Evolutionary conservation across 2,797 vertebrate genomes (phyloP).

Genomic region (Pipistrellus pygmaeus): DNA sequence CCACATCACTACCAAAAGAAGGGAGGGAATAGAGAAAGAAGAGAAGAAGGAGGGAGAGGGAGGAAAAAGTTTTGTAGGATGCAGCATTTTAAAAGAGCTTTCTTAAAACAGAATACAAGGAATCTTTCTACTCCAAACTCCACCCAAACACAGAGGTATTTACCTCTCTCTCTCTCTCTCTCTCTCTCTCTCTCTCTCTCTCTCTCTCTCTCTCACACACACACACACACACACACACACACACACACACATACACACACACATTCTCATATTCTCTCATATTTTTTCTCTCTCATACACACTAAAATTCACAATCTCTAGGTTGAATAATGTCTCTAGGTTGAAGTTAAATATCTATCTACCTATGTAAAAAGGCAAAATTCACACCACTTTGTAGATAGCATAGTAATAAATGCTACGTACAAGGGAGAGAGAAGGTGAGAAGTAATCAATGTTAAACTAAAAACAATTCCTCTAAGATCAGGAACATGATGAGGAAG

Average conservation of each 20-base stretch:
- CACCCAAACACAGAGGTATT: background rate
- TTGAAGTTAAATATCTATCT: background rate
- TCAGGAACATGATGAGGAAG: background rate
- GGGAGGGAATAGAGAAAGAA: background rate
- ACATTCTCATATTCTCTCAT: background rate
- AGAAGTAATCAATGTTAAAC: slow-evolving; percentile 17
- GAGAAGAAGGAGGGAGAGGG: background rate
- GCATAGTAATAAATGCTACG: slow-evolving; percentile 50
- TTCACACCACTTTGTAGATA: slow-evolving; percentile 31
- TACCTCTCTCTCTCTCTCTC: background rate
- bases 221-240: too few relatives aligned
- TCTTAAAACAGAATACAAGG: slow-evolving; percentile 54
- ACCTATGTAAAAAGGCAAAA: background rate
- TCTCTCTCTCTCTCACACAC: background rate
- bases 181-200: background rate
- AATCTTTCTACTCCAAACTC: slow-evolving; percentile 3
- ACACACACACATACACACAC: background rate
- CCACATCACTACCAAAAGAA: slow-evolving; percentile 55
- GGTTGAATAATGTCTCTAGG: background rate
- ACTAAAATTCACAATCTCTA: slow-evolving; percentile 39
- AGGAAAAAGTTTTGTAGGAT: slow-evolving; percentile 13
- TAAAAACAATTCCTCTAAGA: slow-evolving; percentile 2
- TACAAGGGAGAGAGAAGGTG: slow-evolving; percentile 9
- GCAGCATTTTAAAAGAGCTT: slow-evolving; percentile 4
- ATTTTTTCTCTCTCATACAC: background rate